Percentiles rank a stretch among this genome's conserved stretches.
Evolutionary conservation across 2,888 invertebrate genomes (phyloP).

Genomic region (Sinodicranocentrus sp.): DNA sequence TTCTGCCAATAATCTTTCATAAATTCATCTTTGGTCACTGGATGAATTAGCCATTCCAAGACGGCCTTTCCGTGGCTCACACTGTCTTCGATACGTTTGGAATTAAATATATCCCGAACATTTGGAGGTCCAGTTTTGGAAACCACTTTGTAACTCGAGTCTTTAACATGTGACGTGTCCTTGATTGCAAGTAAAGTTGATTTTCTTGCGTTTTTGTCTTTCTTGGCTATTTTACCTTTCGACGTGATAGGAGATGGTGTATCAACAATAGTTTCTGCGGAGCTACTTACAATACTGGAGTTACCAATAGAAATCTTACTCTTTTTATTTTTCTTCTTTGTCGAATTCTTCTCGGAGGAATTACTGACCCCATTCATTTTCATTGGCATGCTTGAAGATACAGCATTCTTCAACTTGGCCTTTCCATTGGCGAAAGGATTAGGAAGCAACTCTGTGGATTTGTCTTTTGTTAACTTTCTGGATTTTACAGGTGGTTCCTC

Average conservation of each 20-base stretch:
- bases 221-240: too few species aligned
- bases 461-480: background rate
- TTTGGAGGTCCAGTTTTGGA: constrained; percentile 27
- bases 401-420: background rate
- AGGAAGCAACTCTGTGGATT: constrained; percentile 8
- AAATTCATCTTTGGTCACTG: constrained; percentile 73
- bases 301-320: too few species aligned
- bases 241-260: too few species aligned
- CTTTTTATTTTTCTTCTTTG: constrained; percentile 30
- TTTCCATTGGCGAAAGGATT: background rate
- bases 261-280: too few species aligned
- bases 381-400: background rate
- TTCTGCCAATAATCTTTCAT: constrained; percentile 88
- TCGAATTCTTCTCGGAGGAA: background rate
- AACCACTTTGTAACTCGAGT: background rate
- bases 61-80: constrained; percentile 66
- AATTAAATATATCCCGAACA: constrained; percentile 10
- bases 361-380: too few species aligned
- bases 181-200: too few species aligned
- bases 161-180: background rate
- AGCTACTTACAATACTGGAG: too few species aligned
- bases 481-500: constrained; percentile 25
- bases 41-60: constrained; percentile 72
- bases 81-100: constrained; percentile 60
- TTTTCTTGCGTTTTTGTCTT: too few species aligned